Evolutionary conservation across 2,888 invertebrate species (phyloP).

Genomic region (Isotomurus palustris): DNA sequence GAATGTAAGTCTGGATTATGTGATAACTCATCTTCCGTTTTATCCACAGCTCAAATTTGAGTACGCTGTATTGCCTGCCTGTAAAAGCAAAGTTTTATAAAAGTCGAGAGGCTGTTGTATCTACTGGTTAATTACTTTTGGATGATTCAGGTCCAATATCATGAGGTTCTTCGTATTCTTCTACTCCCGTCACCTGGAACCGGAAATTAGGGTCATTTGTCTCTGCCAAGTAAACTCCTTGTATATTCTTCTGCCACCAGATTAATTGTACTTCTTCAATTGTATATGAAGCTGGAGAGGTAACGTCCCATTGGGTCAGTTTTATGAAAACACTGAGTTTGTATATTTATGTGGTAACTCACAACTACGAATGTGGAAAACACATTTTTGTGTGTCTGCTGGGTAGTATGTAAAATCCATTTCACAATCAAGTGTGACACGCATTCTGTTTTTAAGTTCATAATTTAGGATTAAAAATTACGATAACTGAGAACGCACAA

Average conservation of each 20-base stretch:
- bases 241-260: slow-evolving; percentile 26
- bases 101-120: too few species aligned
- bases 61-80: slow-evolving; percentile 26
- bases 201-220: slow-evolving; percentile 32
- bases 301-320: not conserved
- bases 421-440: slow-evolving; percentile 23
- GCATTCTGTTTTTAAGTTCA: slow-evolving; percentile 13
- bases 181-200: too few species aligned
- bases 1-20: slow-evolving; percentile 39
- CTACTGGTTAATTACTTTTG: slow-evolving; percentile 24
- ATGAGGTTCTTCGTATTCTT: too few species aligned
- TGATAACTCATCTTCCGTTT: slow-evolving; percentile 37
- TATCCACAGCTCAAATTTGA: slow-evolving; percentile 19
- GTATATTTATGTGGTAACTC: not conserved
- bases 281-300: slow-evolving; percentile 25
- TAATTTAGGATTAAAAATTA: not conserved
- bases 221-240: slow-evolving; percentile 32
- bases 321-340: not conserved
- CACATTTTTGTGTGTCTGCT: slow-evolving; percentile 38
- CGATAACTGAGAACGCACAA: too few species aligned
- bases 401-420: slow-evolving; percentile 35
- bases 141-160: too few species aligned
- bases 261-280: slow-evolving; percentile 23
- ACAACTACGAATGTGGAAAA: slow-evolving; percentile 20
- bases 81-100: too few species aligned